Percentiles rank a stretch among this genome's conserved stretches.
phyloP scores from a whole-genome alignment of 1,140 invertebrate genomes.

The Drosophila auraria region DNA sequence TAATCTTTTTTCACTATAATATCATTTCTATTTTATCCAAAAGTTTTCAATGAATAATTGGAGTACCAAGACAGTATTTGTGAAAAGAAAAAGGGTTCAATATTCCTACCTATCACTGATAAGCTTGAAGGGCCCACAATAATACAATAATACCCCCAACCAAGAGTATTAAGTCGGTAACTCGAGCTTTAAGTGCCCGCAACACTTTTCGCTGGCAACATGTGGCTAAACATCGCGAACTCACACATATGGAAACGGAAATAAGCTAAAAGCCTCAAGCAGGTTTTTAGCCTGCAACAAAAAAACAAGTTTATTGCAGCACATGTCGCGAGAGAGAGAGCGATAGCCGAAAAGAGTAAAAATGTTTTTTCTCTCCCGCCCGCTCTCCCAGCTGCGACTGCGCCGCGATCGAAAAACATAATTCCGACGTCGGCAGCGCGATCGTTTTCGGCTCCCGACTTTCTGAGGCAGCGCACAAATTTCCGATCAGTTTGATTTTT shows the following conservation, averaged over 20 bases:
- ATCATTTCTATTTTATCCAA: too few relatives aligned
- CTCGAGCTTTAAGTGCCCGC: conserved; percentile 22
- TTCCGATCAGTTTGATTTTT: conserved; percentile 84
- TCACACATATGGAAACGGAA: conserved; percentile 37
- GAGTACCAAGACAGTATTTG: too few relatives aligned
- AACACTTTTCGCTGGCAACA: conserved; percentile 37
- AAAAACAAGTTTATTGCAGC: conserved; percentile 77
- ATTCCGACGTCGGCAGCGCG: conserved; percentile 46
- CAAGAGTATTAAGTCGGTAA: conserved; percentile 19
- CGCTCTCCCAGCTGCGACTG: conserved; percentile 34
- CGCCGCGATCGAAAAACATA: conserved; percentile 46
- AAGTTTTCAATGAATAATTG: too few relatives aligned
- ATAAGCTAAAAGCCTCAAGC: conserved; percentile 41
- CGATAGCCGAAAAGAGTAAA: conserved; percentile 24
- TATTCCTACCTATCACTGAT: neutral
- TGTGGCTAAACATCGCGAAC: conserved; percentile 33
- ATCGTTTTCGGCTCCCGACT: conserved; percentile 49
- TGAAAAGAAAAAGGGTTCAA: too few relatives aligned
- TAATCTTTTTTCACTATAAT: too few relatives aligned
- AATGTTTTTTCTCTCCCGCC: conserved; percentile 2
- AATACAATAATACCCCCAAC: neutral
- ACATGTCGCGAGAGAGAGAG: conserved; percentile 61
- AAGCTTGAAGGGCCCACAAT: neutral
- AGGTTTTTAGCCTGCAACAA: conserved; percentile 54
- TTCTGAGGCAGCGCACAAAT: conserved; percentile 74